These are phyloP conservation scores for Caenorhabditis virilis DNA, from an alignment of 2,888 invertebrate species.

Conservation along the genomic window DNA sequence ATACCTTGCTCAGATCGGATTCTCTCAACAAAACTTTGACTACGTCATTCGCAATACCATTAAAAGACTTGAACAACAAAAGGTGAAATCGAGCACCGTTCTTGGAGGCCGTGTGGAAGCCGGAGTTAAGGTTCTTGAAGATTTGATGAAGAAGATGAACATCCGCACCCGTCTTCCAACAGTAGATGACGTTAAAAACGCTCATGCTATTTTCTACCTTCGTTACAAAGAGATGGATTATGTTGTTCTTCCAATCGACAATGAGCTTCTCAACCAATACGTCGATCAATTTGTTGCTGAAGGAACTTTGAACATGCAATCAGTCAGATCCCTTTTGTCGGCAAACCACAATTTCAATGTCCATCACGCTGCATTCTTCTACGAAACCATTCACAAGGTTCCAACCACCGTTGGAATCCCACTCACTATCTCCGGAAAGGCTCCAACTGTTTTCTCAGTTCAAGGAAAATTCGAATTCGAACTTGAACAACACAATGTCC, in stretches of 20 bases:
- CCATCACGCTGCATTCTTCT: constrained; percentile 32
- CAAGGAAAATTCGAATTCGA: constrained; percentile 29
- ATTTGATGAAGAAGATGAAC: constrained; percentile 40
- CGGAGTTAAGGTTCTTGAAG: constrained; percentile 22
- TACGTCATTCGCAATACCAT: constrained; percentile 20
- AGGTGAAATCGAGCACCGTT: constrained; percentile 1
- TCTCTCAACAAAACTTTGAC: constrained; percentile 45
- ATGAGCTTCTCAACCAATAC: constrained; percentile 36
- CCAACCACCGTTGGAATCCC: constrained; percentile 59
- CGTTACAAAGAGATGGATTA: constrained; percentile 60
- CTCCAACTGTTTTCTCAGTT: constrained; percentile 38
- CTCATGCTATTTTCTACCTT: constrained; percentile 45
- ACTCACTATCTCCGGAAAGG: constrained; percentile 37
- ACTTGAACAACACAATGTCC: constrained; percentile 22
- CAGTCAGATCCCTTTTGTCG: not conserved
- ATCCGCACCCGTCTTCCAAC: constrained; percentile 21
- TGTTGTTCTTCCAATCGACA: constrained; percentile 57
- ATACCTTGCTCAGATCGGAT: constrained; percentile 26
- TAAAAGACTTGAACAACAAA: constrained; percentile 8
- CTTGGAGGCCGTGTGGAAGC: constrained; percentile 13
- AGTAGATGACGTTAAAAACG: constrained; percentile 9
- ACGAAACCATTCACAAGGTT: constrained; percentile 36
- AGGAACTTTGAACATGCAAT: constrained; percentile 21
- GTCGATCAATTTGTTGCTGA: constrained; percentile 38
- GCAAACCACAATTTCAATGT: not conserved